Evolutionary conservation across 92 coral and sea anemone species (phyloP), one percentile per base, ranked within the genome.

Genomic region (Siderastrea radians): DNA sequence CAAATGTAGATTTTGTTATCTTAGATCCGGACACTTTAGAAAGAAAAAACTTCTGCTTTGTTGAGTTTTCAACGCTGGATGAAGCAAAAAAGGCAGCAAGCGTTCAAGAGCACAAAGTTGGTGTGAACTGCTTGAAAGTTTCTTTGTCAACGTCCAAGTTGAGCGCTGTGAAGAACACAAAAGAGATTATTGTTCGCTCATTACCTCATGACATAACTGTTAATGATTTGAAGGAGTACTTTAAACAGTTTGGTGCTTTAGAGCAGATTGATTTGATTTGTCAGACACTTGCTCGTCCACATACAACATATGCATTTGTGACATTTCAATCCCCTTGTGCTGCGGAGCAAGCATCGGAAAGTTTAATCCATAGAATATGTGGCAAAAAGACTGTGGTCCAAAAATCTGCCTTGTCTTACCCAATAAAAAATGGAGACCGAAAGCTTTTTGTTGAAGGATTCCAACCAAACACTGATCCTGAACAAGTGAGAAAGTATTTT

Each of bases 11-110:
- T 46, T 77, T 77, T 62, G 43, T 80, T 55, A 38, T 68, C 8
- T 49, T 80, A 53, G 75, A 80, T 19, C 73, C 85, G 0, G 75
- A 47, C 4, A 80, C 73, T 38, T 59, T 80, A 63, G 9, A 80
- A 65, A 72, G 93, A 60, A 83, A 77, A 62, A 79, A 86, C 69
- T 93, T 76, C 59, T 91, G 95, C 19, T 93, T 93, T 83, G 87
- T 90, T 52, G 93, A 84, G 61, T 93, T 90, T 71, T 80, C 86
- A 3, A 86, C 82, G 19, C 68, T 50, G 66, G 16, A 38, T 38
- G 85, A 80, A 53, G 61, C 75, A 4, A 62, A 59, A 43, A 62
- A 16, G 53, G 91, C 70, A 49, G 82, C 87, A 46, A 45, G 80
- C 46, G 59, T 83, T 9, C 74, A 83, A 51, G 88, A 86, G 19